Evolutionary conservation across 2,888 invertebrate species (phyloP).

Genomic region (Patella caerulea): DNA sequence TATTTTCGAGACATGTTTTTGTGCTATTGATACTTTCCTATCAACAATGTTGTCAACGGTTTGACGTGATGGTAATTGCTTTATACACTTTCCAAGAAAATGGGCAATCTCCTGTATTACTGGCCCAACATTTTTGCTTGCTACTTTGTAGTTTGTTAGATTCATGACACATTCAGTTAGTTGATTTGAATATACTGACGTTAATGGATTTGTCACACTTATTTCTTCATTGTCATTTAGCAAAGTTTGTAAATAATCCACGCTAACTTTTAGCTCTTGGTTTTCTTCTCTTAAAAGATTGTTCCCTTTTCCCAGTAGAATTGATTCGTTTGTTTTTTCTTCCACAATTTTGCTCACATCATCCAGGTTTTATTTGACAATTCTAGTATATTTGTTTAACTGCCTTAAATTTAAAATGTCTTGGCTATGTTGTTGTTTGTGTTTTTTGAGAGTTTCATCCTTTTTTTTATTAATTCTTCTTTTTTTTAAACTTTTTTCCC

Average conservation of each 20-base stretch:
- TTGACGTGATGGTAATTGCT: slow-evolving; percentile 16
- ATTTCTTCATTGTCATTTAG: not conserved
- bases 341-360: not conserved
- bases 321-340: not conserved
- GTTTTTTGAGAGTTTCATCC: not conserved
- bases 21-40: slow-evolving; percentile 9
- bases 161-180: slow-evolving; percentile 23
- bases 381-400: not conserved
- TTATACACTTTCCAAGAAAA: slow-evolving; percentile 8
- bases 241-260: not conserved
- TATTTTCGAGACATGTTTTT: slow-evolving; percentile 11
- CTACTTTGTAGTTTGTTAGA: slow-evolving; percentile 19
- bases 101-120: slow-evolving; percentile 16
- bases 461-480: not conserved
- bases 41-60: slow-evolving; percentile 26
- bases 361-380: not conserved
- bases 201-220: not conserved
- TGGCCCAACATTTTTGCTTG: slow-evolving; percentile 6
- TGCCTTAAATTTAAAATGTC: too few species aligned
- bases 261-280: not conserved
- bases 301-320: not conserved
- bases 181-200: not conserved
- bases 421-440: too few species aligned
- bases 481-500: not conserved
- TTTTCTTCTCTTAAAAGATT: not conserved